A percentile compares a stretch with the other conserved stretches of the same genome.
phyloP scores from a whole-genome alignment of 2,797 vertebrate genomes.

The Telmatherina bonti region DNA sequence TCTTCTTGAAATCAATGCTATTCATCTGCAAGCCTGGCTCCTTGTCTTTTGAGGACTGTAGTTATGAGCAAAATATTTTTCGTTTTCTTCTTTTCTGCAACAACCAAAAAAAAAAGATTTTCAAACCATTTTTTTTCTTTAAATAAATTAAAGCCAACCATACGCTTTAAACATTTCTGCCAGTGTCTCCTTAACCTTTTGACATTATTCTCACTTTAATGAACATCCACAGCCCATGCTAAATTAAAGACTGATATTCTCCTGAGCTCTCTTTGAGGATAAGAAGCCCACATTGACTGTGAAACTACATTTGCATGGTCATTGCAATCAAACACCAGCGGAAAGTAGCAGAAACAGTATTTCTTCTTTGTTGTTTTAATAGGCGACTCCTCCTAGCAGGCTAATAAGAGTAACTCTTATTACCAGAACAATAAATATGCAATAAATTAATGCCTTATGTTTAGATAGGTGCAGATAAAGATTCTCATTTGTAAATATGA shows the following conservation, averaged over 20 bases:
- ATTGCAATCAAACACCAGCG: conserved; percentile 10
- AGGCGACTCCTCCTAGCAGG: neutral
- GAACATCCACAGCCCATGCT: neutral
- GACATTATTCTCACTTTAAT: neutral
- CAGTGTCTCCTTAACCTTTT: neutral
- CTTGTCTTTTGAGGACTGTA: conserved; percentile 6
- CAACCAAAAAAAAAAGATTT: no score
- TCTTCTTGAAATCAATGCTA: conserved; percentile 41
- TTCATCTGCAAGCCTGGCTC: conserved; percentile 34
- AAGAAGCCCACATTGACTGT: neutral
- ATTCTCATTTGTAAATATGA: neutral
- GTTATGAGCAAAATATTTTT: conserved; percentile 12
- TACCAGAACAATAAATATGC: neutral
- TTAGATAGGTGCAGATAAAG: neutral
- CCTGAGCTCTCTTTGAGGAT: neutral
- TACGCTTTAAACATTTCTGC: neutral
- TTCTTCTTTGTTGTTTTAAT: neutral
- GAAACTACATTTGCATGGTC: conserved; percentile 13
- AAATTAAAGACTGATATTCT: neutral
- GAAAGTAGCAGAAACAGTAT: neutral
- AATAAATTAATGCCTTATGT: neutral
- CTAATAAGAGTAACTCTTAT: neutral
- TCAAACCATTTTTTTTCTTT: no score
- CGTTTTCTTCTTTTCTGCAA: neutral
- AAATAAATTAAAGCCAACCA: neutral